A percentile compares a stretch with the other conserved stretches of the same genome.
Evolutionary conservation across 2,113 vertebrate genomes (phyloP).

Genomic region (Macrotis lagotis): DNA sequence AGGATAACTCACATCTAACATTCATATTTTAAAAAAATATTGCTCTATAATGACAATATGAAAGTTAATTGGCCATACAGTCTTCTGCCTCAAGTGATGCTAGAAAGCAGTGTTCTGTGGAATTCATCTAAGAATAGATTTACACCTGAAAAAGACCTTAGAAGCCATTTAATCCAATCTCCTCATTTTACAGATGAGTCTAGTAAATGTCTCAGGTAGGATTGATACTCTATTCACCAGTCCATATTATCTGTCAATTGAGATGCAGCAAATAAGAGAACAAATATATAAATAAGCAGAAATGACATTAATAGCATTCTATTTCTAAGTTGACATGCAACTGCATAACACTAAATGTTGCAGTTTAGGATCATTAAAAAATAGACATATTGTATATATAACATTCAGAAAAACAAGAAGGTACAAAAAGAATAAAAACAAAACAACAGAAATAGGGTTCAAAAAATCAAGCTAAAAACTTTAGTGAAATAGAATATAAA

Average conservation of each 20-base stretch:
- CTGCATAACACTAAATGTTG: neutral
- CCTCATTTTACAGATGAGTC: neutral
- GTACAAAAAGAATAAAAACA: neutral
- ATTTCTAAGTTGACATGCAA: neutral
- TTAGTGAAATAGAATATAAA: neutral
- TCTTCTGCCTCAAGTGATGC: neutral
- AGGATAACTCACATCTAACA: too few relatives aligned
- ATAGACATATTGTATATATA: neutral
- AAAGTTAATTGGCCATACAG: neutral
- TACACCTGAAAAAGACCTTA: neutral
- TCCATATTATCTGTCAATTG: neutral
- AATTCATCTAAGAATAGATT: neutral
- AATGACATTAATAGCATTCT: neutral
- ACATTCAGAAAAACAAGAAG: neutral
- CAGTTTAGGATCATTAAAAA: neutral
- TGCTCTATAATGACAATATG: too few relatives aligned
- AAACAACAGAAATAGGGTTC: too few relatives aligned
- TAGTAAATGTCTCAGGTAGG: neutral
- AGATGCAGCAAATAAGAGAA: neutral
- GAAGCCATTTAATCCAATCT: neutral
- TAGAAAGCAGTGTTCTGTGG: neutral
- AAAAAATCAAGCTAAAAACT: neutral
- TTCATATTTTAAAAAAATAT: too few relatives aligned
- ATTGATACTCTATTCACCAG: too few relatives aligned
- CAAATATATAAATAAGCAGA: neutral